A percentile compares a stretch with the other conserved stretches of the same genome.
phyloP scores from a whole-genome alignment of 2,113 vertebrate species.

The Picathartes gymnocephalus region DNA sequence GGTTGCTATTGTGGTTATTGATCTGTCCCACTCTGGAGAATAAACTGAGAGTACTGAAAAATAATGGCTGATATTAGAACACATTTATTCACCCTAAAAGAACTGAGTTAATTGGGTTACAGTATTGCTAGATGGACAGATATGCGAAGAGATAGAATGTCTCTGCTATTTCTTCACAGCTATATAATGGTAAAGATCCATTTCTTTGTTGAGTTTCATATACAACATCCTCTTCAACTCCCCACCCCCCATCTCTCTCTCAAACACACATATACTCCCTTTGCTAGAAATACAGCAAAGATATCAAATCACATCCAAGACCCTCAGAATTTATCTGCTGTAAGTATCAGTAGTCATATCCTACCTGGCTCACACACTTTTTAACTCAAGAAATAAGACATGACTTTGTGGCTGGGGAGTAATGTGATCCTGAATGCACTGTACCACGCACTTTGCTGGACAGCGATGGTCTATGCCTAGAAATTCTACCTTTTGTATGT shows the following conservation, averaged over 20 bases:
- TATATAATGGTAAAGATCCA: slow-evolving; percentile 20
- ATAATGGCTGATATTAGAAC: slow-evolving; percentile 27
- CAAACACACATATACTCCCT: neutral
- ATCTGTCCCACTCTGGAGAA: slow-evolving; percentile 14
- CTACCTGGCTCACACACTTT: neutral
- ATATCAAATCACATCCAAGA: neutral
- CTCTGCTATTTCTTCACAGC: neutral
- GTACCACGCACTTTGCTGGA: neutral
- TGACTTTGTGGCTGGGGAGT: neutral
- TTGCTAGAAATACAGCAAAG: neutral
- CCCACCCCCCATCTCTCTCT: neutral
- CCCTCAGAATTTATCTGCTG: neutral
- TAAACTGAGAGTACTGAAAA: slow-evolving; percentile 30
- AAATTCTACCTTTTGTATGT: neutral
- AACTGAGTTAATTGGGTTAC: slow-evolving; percentile 37
- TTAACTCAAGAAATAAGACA: neutral
- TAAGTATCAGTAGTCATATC: neutral
- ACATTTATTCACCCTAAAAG: slow-evolving; percentile 51
- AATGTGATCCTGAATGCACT: neutral
- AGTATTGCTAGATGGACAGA: slow-evolving; percentile 8
- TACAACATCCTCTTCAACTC: neutral
- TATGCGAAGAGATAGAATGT: neutral
- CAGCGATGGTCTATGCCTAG: neutral
- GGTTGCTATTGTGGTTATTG: slow-evolving; percentile 6
- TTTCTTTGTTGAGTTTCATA: slow-evolving; percentile 25